Conservation (phyloP, 2,797 vertebrate genomes). For the Epinephelus awoara region DNA sequence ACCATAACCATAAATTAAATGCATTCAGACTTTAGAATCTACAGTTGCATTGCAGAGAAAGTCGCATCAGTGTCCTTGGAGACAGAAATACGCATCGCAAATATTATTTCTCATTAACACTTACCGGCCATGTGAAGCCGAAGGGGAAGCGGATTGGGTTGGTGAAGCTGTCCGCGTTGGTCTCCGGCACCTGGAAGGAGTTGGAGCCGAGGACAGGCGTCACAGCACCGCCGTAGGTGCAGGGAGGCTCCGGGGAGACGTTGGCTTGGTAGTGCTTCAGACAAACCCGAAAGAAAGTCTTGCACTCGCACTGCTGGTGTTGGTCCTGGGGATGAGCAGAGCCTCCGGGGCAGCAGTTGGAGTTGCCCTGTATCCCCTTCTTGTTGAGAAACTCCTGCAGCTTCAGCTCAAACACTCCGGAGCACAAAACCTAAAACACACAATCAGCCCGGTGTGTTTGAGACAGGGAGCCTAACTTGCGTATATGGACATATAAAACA, state of each 20-base stretch:
- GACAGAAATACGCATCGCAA: background rate
- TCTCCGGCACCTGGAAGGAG: slow-evolving; percentile 96
- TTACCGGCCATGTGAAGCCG: slow-evolving; percentile 98
- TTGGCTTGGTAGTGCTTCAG: slow-evolving; percentile 98
- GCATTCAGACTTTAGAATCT: too few relatives aligned
- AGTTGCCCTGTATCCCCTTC: slow-evolving; percentile 92
- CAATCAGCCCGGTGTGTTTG: background rate
- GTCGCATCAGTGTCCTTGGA: background rate
- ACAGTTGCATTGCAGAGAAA: too few relatives aligned
- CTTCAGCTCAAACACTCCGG: slow-evolving; percentile 97
- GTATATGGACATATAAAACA: background rate
- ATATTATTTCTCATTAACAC: slow-evolving; percentile 57
- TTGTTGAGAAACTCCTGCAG: slow-evolving; percentile 98
- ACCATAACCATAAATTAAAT: background rate
- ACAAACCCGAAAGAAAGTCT: slow-evolving; percentile 98
- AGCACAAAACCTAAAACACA: slow-evolving; percentile 88
- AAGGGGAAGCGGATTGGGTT: slow-evolving; percentile 96
- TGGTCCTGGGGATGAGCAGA: slow-evolving; percentile 75
- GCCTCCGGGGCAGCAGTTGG: slow-evolving; percentile 92
- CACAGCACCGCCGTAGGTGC: slow-evolving; percentile 95
- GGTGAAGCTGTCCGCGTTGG: slow-evolving; percentile 91
- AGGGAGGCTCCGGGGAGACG: slow-evolving; percentile 97
- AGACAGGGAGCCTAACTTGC: slow-evolving; percentile 8
- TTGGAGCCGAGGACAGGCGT: slow-evolving; percentile 96
- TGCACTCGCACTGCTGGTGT: slow-evolving; percentile 94